Evolutionary conservation across 2,797 vertebrate genomes (phyloP).

Genomic region (Lepilemur ruficaudatus): DNA sequence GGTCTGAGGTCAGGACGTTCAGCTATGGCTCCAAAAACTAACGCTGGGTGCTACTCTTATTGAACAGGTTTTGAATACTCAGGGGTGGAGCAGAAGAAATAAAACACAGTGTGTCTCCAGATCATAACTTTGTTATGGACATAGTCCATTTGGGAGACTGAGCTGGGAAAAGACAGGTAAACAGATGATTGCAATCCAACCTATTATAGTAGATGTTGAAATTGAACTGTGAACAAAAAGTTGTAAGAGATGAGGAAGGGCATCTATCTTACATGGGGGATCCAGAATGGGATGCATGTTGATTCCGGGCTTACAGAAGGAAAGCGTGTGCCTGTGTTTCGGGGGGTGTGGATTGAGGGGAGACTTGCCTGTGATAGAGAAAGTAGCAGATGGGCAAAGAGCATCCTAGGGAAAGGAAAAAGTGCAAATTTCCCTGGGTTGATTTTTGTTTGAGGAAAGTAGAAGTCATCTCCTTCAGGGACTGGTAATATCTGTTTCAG

Average conservation of each 20-base stretch:
- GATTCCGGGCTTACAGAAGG: neutral
- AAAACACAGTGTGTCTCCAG: neutral
- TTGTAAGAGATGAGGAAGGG: neutral
- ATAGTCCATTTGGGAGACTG: neutral
- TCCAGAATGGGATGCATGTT: neutral
- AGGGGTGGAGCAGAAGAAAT: neutral
- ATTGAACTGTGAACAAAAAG: neutral
- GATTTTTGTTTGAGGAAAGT: neutral
- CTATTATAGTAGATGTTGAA: neutral
- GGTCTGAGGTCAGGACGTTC: conserved; percentile 40
- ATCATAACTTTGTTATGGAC: neutral
- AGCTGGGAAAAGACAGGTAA: neutral
- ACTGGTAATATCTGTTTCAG: neutral
- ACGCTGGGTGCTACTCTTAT: neutral
- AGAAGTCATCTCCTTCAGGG: neutral
- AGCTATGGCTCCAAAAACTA: conserved; percentile 52
- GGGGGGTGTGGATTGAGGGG: too few relatives aligned
- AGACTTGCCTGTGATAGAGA: neutral
- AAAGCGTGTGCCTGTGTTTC: neutral
- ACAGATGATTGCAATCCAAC: neutral
- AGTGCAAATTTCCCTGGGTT: neutral
- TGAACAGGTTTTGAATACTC: neutral
- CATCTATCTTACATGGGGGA: neutral
- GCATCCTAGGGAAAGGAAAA: neutral
- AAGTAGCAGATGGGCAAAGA: neutral